Base-by-base conservation (phyloP, 92 coral and sea anemone species). In the Muricea muricata region DNA sequence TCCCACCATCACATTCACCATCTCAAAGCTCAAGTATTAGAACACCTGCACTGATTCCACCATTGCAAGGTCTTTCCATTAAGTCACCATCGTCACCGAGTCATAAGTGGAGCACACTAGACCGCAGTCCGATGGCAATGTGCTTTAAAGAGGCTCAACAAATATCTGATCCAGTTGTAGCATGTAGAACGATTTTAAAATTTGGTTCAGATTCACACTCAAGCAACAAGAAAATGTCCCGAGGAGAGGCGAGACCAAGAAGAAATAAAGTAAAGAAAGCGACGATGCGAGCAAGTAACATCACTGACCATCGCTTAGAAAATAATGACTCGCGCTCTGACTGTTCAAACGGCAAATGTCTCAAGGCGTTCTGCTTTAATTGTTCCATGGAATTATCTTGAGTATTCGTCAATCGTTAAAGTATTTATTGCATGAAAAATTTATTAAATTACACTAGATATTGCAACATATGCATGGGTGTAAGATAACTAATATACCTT, bases 321-420 rank as follows among this genome's bases (percentile, higher is more conserved):
- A 23, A 32, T 10, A 14, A 50, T 15, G 80, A 75, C 6, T 32
- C 32, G 8, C 54, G 39, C 8, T 35, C 54, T 17, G 39, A 75
- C 13, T 75, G 80, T 45, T 45, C 29, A 9, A 46, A 24, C 34
- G 80, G 80, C 17, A 75, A 75, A 21, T 75, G 80, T 34, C 48
- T 65, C 28, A 75, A 75, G 55, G 50, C 54, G 29, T 75, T 75
- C 80, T 75, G 80, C 35, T 75, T 75, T 34, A 75, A 75, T 10
- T 75, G 80, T 34, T 47, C 80, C 25, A 75, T 75, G 65, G 80
- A 75, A 6, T 75, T 13, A 17, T 47, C 65, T 24, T 75, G 30
- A 52, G 7, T 18, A 29, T 29, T 18, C 33, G 29, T 65, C 14
- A 2, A 29, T 1, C 35, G n/a, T n/a, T n/a, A n/a, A n/a, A n/a